Base-by-base conservation (phyloP, 2,113 vertebrate species). In the Daphoenositta chrysoptera region DNA sequence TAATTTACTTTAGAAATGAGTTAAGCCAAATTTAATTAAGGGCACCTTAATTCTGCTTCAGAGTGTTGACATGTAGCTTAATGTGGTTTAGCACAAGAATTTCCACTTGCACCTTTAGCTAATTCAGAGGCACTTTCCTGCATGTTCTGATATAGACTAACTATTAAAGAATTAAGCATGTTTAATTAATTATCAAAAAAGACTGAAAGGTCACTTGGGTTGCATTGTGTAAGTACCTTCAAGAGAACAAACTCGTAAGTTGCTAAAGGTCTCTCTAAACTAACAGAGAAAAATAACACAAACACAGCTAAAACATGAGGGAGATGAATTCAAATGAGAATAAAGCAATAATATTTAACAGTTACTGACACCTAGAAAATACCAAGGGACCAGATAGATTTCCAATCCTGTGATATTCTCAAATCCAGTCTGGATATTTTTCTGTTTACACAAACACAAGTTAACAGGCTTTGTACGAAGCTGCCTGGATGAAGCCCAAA, bases 21-120 rank as follows among this genome's bases (percentile, higher is more conserved):
- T 86, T 95, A 97, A 94, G 91, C 83, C 90, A 78, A 88, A 94
- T 95, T 96, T 97, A 96, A 97, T 95, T 97, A 96, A 86, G 86
- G 86, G 71, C 35, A 73, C 80, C 86, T 94, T 92, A 83, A 96
- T 86, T 95, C 92, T 88, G 80, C 89, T 94, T 90, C 88, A 87
- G 47, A 40, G 56, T 92, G 90, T 89, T 94, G 96, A 95, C 94
- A 89, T n/a, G 76, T 65, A 80, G 95, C 89, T 95, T 96, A 97
- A 97, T 93, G 39, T 60, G 51, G 83, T 96, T 94, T 92, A 95
- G 91, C 92, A 94, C 63, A 92, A 71, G 92, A 92, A 84, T 95
- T 88, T 86, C 71, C 60, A 88, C 76, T 95, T 6, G 6, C 51
- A 92, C 71, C 47, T 93, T 92, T 26, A 83, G 79, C 68, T 90